Percentiles rank a stretch among this genome's conserved stretches.
Evolutionary conservation across 2,888 invertebrate species (phyloP).

Genomic region (Vanessa cardui): DNA sequence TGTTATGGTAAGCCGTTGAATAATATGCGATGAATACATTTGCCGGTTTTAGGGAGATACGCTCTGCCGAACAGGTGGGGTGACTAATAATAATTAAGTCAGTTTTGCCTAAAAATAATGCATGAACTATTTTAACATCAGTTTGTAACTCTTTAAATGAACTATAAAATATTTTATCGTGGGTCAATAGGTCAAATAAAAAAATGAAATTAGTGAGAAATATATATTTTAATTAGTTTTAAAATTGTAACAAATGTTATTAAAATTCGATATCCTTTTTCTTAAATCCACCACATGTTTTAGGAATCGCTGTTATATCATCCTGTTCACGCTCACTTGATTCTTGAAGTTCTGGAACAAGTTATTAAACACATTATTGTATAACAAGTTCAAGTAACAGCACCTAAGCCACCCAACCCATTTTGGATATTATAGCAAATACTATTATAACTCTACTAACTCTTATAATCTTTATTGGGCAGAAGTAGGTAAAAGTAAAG

Average conservation of each 20-base stretch:
- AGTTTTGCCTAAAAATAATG: slow-evolving; percentile 78
- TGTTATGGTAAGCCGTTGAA: slow-evolving; percentile 62
- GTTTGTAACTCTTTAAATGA: neutral
- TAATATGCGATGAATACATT: slow-evolving; percentile 75
- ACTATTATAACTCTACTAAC: no score
- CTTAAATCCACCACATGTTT: slow-evolving; percentile 74
- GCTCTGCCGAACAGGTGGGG: slow-evolving; percentile 81
- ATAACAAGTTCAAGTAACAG: no score
- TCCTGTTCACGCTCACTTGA: slow-evolving; percentile 84
- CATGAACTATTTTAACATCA: slow-evolving; percentile 39
- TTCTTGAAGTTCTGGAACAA: slow-evolving; percentile 84
- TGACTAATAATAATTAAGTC: slow-evolving; percentile 82
- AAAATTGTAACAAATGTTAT: slow-evolving; percentile 37
- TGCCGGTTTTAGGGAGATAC: slow-evolving; percentile 81
- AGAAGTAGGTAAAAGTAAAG: no score
- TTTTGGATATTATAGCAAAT: no score
- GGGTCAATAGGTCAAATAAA: neutral
- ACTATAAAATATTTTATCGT: neutral
- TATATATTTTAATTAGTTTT: neutral
- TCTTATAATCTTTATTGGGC: no score
- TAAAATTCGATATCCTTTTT: slow-evolving; percentile 87
- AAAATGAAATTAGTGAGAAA: neutral
- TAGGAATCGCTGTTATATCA: slow-evolving; percentile 78
- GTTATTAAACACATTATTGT: neutral
- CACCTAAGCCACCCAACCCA: no score